Percentiles rank a stretch among this genome's conserved stretches.
Evolutionary conservation across 2,888 invertebrate species (phyloP).

Genomic region (Drosophila basisetae): DNA sequence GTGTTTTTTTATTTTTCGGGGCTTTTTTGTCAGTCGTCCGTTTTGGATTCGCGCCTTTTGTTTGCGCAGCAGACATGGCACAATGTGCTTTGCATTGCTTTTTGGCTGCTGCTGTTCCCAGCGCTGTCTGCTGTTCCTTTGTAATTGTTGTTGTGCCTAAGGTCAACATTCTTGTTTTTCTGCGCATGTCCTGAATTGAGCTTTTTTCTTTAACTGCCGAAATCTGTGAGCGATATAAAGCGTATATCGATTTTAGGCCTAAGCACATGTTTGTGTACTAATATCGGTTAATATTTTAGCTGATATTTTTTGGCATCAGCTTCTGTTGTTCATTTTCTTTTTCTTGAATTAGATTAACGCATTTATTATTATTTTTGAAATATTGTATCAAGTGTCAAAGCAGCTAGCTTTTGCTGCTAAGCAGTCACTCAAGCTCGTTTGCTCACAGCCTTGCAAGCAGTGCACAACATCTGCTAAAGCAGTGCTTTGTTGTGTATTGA

Average conservation of each 20-base stretch:
- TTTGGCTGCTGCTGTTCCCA: conserved; percentile 10
- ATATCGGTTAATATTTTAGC: background rate
- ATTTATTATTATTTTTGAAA: background rate
- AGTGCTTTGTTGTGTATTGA: background rate
- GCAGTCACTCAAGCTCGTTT: background rate
- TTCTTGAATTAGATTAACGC: background rate
- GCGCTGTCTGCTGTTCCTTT: conserved; percentile 7
- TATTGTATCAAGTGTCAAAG: background rate
- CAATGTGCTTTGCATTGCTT: conserved; percentile 65
- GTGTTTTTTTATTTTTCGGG: conserved; percentile 8
- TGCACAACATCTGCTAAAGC: background rate
- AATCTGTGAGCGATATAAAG: background rate
- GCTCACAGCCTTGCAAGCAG: conserved; percentile 1
- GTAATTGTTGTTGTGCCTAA: conserved; percentile 42
- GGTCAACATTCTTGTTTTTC: conserved; percentile 45
- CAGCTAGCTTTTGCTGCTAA: conserved; percentile 15
- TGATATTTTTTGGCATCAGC: no score
- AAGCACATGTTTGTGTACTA: no score
- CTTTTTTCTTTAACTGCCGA: conserved; percentile 28
- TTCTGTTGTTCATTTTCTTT: background rate
- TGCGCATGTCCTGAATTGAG: conserved; percentile 65
- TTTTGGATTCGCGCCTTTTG: conserved; percentile 57
- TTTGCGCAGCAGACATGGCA: conserved; percentile 44
- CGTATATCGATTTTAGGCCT: conserved; percentile 9
- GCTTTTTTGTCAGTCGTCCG: conserved; percentile 15